Base-by-base conservation (phyloP, 2,888 invertebrate species). In the Calameuta idolon region DNA sequence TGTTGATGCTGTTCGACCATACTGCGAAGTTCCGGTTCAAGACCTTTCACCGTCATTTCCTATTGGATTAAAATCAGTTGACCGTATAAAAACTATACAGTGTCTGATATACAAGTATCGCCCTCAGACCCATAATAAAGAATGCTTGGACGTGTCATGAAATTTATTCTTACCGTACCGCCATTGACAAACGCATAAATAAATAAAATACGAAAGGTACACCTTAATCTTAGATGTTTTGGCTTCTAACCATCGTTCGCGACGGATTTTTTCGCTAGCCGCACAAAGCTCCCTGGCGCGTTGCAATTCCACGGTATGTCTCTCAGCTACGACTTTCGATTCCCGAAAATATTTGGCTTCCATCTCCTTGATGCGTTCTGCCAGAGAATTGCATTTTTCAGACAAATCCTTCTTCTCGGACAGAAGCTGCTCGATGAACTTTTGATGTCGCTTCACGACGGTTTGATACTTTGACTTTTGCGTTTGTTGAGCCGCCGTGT, bases 141-240 rank as follows among this genome's bases (percentile, higher is more conserved):
- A 55, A 23, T 23, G 23, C 23, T 55, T 55, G 23, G 55, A 23
- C 23, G 23, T 23, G 2, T 55, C 55, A 55, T 55, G 23, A 23
- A 55, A 55, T 55, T 55, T 55, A 55, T 55, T 55, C 55, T 55
- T 55, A 23, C 55, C 55, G 55, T 23, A 55, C 23, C 55, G 55
- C 23, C 55, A 23, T 23, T 35, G 37, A 74, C 37, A 74, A 74
- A 74, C 37, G 35, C 5, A 34, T 74, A 74, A 30, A 35, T 34
- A 35, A 74, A 12, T 35, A 74, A 74, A 35, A 74, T 33, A 71
- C 33, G 34, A 71, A 71, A 71, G 34, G 31, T 71, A 83, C 86
- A 96, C 96, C 93, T 97, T 96, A 77, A 97, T 97, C 92, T 97
- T 97, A 86, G 96, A 95, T 4, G 97, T 97, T 91, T 96, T 97